phyloP scores from a whole-genome alignment of 2,113 vertebrate genomes.

The Ophiodon elongatus region DNA sequence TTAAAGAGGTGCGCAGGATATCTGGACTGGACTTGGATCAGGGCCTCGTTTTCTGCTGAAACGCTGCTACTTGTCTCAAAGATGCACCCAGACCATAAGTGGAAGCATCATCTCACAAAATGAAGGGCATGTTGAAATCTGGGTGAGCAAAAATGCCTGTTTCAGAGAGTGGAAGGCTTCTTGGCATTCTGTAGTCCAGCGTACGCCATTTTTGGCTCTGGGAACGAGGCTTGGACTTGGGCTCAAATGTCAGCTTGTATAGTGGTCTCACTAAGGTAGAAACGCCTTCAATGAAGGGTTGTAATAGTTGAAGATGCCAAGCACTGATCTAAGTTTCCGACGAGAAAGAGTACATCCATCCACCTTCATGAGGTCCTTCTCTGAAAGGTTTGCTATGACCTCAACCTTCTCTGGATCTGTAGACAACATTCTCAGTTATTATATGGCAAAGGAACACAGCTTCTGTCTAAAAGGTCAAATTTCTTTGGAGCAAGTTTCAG shows the following conservation, averaged over 20 bases:
- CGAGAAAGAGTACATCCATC: not conserved
- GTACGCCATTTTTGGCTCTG: not conserved
- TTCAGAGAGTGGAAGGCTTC: not conserved
- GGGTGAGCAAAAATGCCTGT: not conserved
- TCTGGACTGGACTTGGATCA: slow-evolving; percentile 2
- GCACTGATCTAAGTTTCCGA: not conserved
- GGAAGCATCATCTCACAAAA: not conserved
- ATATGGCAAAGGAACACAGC: too few relatives aligned
- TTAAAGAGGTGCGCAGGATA: slow-evolving; percentile 18
- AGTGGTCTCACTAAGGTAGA: not conserved
- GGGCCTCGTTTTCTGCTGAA: not conserved
- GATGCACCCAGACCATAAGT: not conserved
- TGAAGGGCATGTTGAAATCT: not conserved
- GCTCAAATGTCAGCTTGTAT: too few relatives aligned
- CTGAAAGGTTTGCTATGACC: not conserved
- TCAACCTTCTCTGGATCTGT: too few relatives aligned
- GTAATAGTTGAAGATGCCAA: not conserved
- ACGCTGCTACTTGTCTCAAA: not conserved
- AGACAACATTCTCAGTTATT: not conserved
- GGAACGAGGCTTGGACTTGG: too few relatives aligned
- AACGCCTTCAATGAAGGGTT: not conserved
- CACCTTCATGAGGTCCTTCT: not conserved
- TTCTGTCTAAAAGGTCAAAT: too few relatives aligned
- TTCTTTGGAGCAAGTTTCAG: too few relatives aligned
- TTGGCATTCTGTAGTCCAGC: not conserved